Evolutionary conservation across 2,113 vertebrate genomes (phyloP).

Genomic region (Girardinichthys multiradiatus): DNA sequence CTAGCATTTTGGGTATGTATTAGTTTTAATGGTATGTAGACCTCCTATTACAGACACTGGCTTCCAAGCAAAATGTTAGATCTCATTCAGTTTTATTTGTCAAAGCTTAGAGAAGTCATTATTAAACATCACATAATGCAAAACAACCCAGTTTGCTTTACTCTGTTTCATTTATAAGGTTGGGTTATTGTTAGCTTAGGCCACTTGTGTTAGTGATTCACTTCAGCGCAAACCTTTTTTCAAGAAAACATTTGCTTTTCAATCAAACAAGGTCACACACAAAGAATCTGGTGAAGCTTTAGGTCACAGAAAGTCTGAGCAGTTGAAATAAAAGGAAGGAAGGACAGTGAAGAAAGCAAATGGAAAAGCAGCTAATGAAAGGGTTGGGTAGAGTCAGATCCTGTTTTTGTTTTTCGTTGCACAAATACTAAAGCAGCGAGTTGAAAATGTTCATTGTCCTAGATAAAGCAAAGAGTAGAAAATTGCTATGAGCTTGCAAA

Average conservation of each 20-base stretch:
- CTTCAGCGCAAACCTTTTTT: not conserved
- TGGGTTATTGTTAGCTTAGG: too few species aligned
- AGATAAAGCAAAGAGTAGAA: not conserved
- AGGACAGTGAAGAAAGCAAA: too few species aligned
- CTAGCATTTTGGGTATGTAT: too few species aligned
- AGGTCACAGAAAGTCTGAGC: too few species aligned
- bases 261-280: too few species aligned
- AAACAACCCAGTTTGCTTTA: slow-evolving; percentile 8
- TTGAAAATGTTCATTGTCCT: not conserved
- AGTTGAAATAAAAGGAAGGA: too few species aligned
- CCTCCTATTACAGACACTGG: slow-evolving; percentile 3
- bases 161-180: slow-evolving; percentile 1
- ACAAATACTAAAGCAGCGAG: not conserved
- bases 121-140: not conserved
- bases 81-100: not conserved
- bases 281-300: too few species aligned
- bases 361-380: too few species aligned
- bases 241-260: too few species aligned
- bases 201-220: not conserved
- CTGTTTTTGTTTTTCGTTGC: not conserved
- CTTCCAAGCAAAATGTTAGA: slow-evolving; percentile 12
- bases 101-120: not conserved
- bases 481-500: not conserved
- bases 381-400: not conserved
- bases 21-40: too few species aligned